A percentile compares a stretch with the other conserved stretches of the same genome.
Conservation (phyloP, 1,140 invertebrate genomes). For the Saccostrea echinata region DNA sequence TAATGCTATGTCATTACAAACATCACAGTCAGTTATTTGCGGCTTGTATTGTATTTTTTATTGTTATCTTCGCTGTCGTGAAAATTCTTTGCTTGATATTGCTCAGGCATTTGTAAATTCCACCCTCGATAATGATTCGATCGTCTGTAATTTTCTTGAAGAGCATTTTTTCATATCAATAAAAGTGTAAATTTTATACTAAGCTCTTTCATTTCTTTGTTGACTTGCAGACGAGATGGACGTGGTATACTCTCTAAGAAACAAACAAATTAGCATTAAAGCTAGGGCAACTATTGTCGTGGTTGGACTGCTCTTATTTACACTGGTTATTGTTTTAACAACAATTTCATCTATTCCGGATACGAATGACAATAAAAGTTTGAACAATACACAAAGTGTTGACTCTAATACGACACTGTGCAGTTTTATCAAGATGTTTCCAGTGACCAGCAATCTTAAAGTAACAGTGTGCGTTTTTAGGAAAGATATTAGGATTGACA, state of each 20-base stretch:
- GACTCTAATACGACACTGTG: conserved; percentile 15
- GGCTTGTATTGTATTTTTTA: conserved; percentile 36
- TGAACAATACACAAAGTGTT: neutral
- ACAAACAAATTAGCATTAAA: too few relatives aligned
- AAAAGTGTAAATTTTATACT: too few relatives aligned
- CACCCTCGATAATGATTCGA: too few relatives aligned
- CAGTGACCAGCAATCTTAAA: neutral
- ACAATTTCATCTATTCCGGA: too few relatives aligned
- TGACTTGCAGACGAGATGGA: neutral
- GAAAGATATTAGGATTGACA: conserved; percentile 5
- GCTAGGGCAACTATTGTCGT: neutral
- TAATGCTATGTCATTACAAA: neutral
- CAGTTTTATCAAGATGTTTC: neutral
- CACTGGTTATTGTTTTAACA: neutral
- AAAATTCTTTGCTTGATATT: neutral
- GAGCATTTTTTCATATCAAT: too few relatives aligned
- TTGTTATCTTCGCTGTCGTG: conserved; percentile 11
- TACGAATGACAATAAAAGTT: too few relatives aligned
- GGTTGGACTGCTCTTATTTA: neutral
- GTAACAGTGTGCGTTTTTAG: neutral
- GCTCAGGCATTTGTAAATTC: neutral
- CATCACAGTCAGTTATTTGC: neutral
- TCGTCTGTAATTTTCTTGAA: too few relatives aligned
- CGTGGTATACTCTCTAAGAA: too few relatives aligned
- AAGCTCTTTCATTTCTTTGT: too few relatives aligned